A percentile compares a stretch with the other conserved stretches of the same genome.
Conservation (phyloP, 1,140 invertebrate species). For the Pseudomyrmex cubaensis region DNA sequence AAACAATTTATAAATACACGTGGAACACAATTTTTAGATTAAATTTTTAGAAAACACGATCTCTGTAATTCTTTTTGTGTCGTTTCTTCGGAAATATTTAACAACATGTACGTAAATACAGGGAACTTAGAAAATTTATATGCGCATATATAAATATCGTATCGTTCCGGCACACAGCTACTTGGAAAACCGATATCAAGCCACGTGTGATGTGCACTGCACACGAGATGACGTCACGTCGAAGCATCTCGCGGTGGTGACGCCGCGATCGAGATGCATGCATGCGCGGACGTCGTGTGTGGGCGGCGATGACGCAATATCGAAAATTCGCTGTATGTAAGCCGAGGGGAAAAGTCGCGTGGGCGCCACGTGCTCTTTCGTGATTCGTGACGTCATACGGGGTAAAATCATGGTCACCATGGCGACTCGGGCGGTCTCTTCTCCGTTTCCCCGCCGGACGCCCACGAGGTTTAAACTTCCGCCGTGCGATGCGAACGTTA, state of each 20-base stretch:
- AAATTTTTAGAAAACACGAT: too few relatives aligned
- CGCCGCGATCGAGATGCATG: constrained; percentile 27
- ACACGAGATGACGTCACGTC: constrained; percentile 58
- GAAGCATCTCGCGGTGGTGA: neutral
- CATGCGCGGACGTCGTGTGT: neutral
- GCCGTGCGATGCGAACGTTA: constrained; percentile 44
- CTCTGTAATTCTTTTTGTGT: too few relatives aligned
- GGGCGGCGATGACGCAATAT: constrained; percentile 36
- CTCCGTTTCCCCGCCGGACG: constrained; percentile 50
- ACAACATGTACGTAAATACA: neutral
- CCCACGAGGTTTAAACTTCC: constrained; percentile 73
- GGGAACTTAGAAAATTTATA: neutral
- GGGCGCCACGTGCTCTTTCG: constrained; percentile 36
- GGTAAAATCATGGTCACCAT: constrained; percentile 71
- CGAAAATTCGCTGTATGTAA: constrained; percentile 29
- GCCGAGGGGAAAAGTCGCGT: constrained; percentile 31
- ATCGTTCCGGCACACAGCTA: neutral
- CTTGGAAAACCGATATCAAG: constrained; percentile 31
- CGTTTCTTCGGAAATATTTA: neutral
- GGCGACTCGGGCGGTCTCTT: constrained; percentile 38
- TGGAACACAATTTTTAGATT: too few relatives aligned
- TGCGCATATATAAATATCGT: neutral
- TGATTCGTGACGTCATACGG: constrained; percentile 46
- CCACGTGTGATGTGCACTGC: neutral
- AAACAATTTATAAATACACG: too few relatives aligned